Percentiles rank a stretch among this genome's conserved stretches.
Conservation (phyloP, 2,797 vertebrate genomes). For the Channa striata region DNA sequence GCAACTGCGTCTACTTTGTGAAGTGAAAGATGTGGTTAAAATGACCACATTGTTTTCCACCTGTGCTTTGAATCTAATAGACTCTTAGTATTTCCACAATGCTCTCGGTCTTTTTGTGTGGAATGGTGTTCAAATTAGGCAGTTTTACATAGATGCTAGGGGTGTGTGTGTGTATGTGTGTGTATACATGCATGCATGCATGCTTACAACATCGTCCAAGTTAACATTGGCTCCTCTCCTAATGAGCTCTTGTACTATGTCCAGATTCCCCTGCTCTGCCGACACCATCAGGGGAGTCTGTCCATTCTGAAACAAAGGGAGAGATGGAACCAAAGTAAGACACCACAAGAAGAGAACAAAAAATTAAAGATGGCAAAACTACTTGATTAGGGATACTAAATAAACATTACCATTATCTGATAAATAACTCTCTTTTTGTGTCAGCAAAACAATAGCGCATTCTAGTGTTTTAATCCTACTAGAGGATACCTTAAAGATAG, state of each 20-base stretch:
- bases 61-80: slow-evolving; percentile 24
- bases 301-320: slow-evolving; percentile 70
- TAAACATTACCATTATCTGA: too few relatives aligned
- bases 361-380: slow-evolving; percentile 12
- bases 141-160: background rate
- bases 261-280: slow-evolving; percentile 95
- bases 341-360: background rate
- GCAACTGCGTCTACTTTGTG: slow-evolving; percentile 23
- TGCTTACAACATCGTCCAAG: slow-evolving; percentile 93
- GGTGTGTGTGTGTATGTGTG: slow-evolving; percentile 8
- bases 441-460: too few relatives aligned
- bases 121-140: background rate
- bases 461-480: too few relatives aligned
- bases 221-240: slow-evolving; percentile 94
- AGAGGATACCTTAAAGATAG: too few relatives aligned
- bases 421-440: too few relatives aligned
- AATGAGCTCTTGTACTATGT: slow-evolving; percentile 95
- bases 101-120: background rate
- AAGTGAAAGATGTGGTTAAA: slow-evolving; percentile 51
- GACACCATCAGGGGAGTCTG: slow-evolving; percentile 93
- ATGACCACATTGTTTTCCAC: slow-evolving; percentile 64
- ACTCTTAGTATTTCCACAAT: background rate
- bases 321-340: slow-evolving; percentile 5
- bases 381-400: slow-evolving; percentile 1
- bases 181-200: too few relatives aligned